A percentile compares a stretch with the other conserved stretches of the same genome.
These are phyloP conservation scores for Cremastobaeus sp. DNA, from an alignment of 2,888 invertebrate genomes.

Conservation along the genomic window DNA sequence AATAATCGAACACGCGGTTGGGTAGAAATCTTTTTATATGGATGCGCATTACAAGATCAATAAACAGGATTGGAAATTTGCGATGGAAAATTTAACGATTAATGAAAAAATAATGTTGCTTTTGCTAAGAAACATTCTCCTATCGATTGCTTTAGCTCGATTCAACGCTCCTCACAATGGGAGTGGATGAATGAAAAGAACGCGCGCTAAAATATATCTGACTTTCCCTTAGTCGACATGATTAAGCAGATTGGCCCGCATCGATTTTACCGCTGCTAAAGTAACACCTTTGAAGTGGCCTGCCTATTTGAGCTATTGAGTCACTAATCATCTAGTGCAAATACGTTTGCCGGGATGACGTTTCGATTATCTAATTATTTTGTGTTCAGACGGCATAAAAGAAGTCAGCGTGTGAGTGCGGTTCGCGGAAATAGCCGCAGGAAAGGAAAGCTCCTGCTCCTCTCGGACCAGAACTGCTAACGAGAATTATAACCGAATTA, in stretches of 20 bases:
- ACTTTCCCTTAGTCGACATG: slow-evolving; percentile 3
- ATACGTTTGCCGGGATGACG: slow-evolving; percentile 37
- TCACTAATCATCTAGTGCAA: slow-evolving; percentile 42
- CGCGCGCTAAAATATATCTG: slow-evolving; percentile 17
- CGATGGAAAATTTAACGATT: too few species aligned
- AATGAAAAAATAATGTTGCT: too few species aligned
- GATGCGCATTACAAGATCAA: too few species aligned
- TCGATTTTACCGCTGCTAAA: slow-evolving; percentile 24
- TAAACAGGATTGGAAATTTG: too few species aligned
- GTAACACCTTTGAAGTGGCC: slow-evolving; percentile 1
- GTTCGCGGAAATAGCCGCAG: slow-evolving; percentile 30
- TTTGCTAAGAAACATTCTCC: too few species aligned
- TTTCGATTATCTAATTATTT: slow-evolving; percentile 53
- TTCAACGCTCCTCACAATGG: too few species aligned
- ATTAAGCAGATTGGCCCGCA: slow-evolving; percentile 11
- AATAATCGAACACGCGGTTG: too few species aligned
- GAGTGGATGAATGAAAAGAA: too few species aligned
- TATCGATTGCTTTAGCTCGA: too few species aligned
- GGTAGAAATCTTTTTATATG: too few species aligned
- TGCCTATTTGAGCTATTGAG: slow-evolving; percentile 35
- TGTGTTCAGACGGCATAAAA: slow-evolving; percentile 17
- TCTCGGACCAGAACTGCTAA: slow-evolving; percentile 32
- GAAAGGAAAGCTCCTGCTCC: slow-evolving; percentile 17
- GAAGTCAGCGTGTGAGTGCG: slow-evolving; percentile 44
- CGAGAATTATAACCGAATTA: slow-evolving; percentile 50